phyloP scores from a whole-genome alignment of 2,797 vertebrate species.

The Poeciliopsis infans region DNA sequence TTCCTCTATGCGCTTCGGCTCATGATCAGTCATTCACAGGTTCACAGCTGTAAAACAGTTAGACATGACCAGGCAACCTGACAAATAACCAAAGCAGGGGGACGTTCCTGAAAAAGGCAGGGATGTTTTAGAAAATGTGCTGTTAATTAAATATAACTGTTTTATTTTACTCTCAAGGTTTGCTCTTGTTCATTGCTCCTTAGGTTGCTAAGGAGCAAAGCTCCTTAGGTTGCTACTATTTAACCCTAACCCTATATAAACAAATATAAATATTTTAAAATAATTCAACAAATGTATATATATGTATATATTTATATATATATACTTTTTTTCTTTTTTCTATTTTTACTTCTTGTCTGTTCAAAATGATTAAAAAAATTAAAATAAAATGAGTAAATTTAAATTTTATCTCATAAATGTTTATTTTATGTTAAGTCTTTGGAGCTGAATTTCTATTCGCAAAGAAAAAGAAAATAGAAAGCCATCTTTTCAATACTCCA shows the following conservation, averaged over 20 bases:
- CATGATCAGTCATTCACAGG: conserved; percentile 72
- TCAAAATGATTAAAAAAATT: too few relatives aligned
- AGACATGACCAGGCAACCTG: conserved; percentile 65
- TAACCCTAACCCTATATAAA: too few relatives aligned
- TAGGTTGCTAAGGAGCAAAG: not conserved
- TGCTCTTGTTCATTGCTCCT: too few relatives aligned
- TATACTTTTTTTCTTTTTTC: too few relatives aligned
- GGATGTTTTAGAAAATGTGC: not conserved
- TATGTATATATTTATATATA: too few relatives aligned
- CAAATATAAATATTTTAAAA: not conserved
- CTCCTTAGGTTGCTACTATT: too few relatives aligned
- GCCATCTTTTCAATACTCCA: not conserved
- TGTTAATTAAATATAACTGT: not conserved
- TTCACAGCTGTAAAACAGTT: conserved; percentile 49
- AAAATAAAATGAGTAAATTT: too few relatives aligned
- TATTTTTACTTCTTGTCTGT: too few relatives aligned
- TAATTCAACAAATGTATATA: not conserved
- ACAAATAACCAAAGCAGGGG: conserved; percentile 62
- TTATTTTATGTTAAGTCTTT: not conserved
- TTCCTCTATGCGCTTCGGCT: conserved; percentile 49
- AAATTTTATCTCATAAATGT: not conserved
- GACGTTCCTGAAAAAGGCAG: conserved; percentile 2
- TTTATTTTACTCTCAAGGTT: not conserved
- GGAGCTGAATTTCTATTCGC: not conserved
- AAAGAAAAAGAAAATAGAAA: not conserved